These are phyloP conservation scores for Nasua narica DNA, from an alignment of 2,797 vertebrate species.

Conservation along the genomic window DNA sequence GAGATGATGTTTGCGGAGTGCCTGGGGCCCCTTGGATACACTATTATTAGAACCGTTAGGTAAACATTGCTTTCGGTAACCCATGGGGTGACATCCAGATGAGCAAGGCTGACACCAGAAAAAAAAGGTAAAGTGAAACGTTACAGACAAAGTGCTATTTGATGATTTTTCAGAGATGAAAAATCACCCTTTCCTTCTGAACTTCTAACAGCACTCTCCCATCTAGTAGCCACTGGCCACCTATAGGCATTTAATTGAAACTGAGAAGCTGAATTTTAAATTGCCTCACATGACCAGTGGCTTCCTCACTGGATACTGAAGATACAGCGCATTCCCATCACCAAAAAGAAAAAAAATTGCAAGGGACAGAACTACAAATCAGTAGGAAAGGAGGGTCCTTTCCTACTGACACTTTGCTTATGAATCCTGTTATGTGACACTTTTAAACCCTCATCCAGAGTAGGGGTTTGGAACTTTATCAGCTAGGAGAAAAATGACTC, in stretches of 20 bases:
- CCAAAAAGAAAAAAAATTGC: neutral
- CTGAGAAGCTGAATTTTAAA: neutral
- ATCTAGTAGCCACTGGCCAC: neutral
- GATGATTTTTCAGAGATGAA: conserved; percentile 23
- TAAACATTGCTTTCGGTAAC: conserved; percentile 40
- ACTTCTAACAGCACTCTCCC: neutral
- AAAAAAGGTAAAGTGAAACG: conserved; percentile 20
- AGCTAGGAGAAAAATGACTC: neutral
- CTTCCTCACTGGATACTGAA: neutral
- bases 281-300: neutral
- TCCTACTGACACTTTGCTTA: neutral
- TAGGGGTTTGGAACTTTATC: conserved; percentile 34
- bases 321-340: neutral
- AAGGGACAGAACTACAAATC: neutral
- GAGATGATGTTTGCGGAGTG: conserved; percentile 50
- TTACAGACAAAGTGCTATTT: conserved; percentile 17
- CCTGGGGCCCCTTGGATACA: neutral
- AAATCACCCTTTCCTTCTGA: conserved; percentile 41
- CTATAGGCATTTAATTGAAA: conserved; percentile 2
- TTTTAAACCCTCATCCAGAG: neutral
- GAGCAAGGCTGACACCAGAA: neutral
- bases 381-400: neutral
- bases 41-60: conserved; percentile 53
- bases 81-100: conserved; percentile 4
- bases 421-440: neutral